A percentile compares a stretch with the other conserved stretches of the same genome.
These are phyloP conservation scores for Dusona sp. DNA, from an alignment of 2,888 invertebrate species.

Conservation along the genomic window DNA sequence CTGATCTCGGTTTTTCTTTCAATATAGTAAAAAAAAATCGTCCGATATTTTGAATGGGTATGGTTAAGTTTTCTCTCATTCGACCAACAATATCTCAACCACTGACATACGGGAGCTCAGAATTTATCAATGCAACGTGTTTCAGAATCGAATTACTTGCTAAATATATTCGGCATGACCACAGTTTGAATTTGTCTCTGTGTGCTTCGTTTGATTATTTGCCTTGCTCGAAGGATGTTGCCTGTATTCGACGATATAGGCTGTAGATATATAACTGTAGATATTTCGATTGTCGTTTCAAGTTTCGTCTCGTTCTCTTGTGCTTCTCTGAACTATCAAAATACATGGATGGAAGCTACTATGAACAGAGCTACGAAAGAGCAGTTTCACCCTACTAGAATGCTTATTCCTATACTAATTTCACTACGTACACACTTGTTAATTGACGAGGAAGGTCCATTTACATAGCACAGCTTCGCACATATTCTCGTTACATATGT, in stretches of 20 bases:
- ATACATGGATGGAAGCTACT: neutral
- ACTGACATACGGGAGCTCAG: neutral
- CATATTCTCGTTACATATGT: conserved; percentile 33
- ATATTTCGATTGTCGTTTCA: conserved; percentile 43
- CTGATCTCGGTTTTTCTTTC: neutral
- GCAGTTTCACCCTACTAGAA: conserved; percentile 15
- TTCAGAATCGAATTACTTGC: conserved; percentile 49
- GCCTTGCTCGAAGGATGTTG: conserved; percentile 33
- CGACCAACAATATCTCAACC: neutral
- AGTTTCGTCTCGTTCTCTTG: conserved; percentile 26
- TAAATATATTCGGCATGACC: conserved; percentile 59
- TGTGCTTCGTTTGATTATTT: conserved; percentile 53
- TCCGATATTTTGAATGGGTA: neutral
- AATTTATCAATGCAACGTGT: neutral
- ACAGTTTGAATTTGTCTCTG: conserved; percentile 38
- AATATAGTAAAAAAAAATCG: neutral
- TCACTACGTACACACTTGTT: conserved; percentile 19
- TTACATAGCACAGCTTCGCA: conserved; percentile 27
- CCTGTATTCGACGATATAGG: conserved; percentile 26
- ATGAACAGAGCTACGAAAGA: conserved; percentile 23
- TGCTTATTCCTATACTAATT: conserved; percentile 40
- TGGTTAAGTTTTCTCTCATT: neutral
- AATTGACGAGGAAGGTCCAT: conserved; percentile 47
- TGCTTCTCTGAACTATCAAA: neutral
- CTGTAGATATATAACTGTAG: conserved; percentile 11